Conservation (phyloP, 37 sponge, comb jelly and placozoan species). For the Halisarca cf. caerulea region DNA sequence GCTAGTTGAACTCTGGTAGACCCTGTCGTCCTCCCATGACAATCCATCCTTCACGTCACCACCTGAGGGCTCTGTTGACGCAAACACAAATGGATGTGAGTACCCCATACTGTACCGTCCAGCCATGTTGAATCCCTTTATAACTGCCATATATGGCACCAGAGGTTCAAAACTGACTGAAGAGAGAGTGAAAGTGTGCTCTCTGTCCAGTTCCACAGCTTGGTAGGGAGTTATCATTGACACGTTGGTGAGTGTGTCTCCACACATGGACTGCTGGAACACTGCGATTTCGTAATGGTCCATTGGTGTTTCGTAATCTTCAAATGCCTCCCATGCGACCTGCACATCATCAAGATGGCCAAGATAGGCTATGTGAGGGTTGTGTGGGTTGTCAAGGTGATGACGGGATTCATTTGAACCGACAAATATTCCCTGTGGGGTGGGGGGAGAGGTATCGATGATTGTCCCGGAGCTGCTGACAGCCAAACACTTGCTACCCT, state of each 20-base stretch:
- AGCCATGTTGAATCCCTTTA: conserved; percentile 65
- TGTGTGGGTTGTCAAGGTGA: neutral
- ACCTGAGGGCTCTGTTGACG: neutral
- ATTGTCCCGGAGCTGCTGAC: conserved; percentile 23
- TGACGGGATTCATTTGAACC: conserved; percentile 25
- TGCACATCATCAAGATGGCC: neutral
- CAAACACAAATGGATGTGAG: conserved; percentile 60
- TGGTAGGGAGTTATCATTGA: neutral
- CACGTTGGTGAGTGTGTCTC: neutral
- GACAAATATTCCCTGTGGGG: neutral
- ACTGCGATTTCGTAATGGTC: conserved; percentile 61
- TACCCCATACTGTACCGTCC: conserved; percentile 27
- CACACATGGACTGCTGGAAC: conserved; percentile 37
- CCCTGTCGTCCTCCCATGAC: conserved; percentile 65
- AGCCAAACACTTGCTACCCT: conserved; percentile 66
- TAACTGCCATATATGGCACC: conserved; percentile 49
- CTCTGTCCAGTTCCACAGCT: neutral
- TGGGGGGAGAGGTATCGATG: conserved; percentile 73
- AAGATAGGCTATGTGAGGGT: conserved; percentile 40
- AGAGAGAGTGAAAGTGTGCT: neutral
- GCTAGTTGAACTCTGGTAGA: conserved; percentile 64
- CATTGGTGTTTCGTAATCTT: conserved; percentile 67
- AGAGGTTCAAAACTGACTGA: neutral
- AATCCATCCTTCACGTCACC: conserved; percentile 78
- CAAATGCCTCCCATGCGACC: conserved; percentile 58